Conservation (phyloP, 1,140 invertebrate species). For the Colletes gigas region DNA sequence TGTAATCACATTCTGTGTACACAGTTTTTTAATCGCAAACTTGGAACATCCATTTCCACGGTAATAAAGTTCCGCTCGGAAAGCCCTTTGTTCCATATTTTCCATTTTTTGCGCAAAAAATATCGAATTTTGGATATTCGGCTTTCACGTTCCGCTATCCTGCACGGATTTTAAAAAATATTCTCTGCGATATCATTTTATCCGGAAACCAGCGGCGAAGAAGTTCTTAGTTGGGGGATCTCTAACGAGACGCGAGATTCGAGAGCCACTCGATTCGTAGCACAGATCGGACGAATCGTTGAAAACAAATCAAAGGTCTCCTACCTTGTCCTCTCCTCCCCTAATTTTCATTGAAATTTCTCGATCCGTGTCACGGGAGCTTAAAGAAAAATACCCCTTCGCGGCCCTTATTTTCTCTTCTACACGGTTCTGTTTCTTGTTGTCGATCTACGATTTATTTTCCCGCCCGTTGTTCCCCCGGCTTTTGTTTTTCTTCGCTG, state of each 20-base stretch:
- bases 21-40: too few relatives aligned
- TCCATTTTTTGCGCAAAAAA: too few relatives aligned
- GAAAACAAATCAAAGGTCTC: background rate
- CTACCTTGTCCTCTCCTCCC: background rate
- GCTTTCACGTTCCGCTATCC: too few relatives aligned
- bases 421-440: background rate
- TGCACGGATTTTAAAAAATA: too few relatives aligned
- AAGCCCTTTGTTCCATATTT: too few relatives aligned
- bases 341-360: constrained; percentile 13
- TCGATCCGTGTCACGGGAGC: background rate
- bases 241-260: background rate
- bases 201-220: too few relatives aligned
- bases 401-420: background rate
- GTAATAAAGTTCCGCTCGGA: too few relatives aligned
- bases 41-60: too few relatives aligned
- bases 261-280: background rate
- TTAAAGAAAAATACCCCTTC: background rate
- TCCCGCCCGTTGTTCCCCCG: background rate
- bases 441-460: background rate
- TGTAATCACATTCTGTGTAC: too few relatives aligned
- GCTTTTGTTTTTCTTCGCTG: background rate
- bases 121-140: too few relatives aligned
- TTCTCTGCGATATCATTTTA: too few relatives aligned
- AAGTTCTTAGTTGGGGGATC: too few relatives aligned
- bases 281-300: background rate